Evolutionary conservation across 2,888 invertebrate species (phyloP).

Genomic region (Mythimna vitellina): DNA sequence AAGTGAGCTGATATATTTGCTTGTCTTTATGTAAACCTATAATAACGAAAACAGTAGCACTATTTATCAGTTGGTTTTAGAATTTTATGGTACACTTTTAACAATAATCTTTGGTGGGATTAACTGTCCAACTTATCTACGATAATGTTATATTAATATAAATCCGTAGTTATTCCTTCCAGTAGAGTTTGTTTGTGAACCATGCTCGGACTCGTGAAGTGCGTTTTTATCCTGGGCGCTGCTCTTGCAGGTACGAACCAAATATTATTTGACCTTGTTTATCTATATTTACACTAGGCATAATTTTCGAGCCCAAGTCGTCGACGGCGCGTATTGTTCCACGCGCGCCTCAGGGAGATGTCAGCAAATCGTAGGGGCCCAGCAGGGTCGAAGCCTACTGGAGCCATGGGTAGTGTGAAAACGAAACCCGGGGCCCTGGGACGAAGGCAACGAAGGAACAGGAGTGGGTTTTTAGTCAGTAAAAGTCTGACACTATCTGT

Average conservation of each 20-base stretch:
- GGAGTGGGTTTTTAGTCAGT: no score
- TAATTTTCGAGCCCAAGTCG: no score
- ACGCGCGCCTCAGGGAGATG: no score
- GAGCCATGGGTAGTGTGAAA: no score
- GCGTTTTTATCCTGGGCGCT: slow-evolving; percentile 75
- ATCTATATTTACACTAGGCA: no score
- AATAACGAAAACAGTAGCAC: slow-evolving; percentile 23
- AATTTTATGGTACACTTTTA: slow-evolving; percentile 66
- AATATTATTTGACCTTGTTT: not conserved
- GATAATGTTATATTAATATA: slow-evolving; percentile 79
- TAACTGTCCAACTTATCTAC: slow-evolving; percentile 64
- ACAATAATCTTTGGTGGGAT: slow-evolving; percentile 62
- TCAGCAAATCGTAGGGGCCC: no score
- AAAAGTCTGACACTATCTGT: no score
- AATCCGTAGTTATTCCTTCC: slow-evolving; percentile 50
- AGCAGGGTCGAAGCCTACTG: no score
- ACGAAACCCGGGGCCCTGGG: no score
- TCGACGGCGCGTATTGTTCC: no score
- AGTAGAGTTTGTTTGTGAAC: slow-evolving; percentile 61
- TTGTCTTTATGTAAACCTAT: not conserved
- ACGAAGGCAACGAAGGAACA: no score
- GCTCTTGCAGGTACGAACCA: slow-evolving; percentile 78
- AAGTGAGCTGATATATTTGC: no score
- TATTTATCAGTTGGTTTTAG: slow-evolving; percentile 49
- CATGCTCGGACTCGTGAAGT: slow-evolving; percentile 78